Evolutionary conservation across 2,113 vertebrate species (phyloP), one percentile per base, ranked within the genome.

Genomic region (Peromyscus polionotus): DNA sequence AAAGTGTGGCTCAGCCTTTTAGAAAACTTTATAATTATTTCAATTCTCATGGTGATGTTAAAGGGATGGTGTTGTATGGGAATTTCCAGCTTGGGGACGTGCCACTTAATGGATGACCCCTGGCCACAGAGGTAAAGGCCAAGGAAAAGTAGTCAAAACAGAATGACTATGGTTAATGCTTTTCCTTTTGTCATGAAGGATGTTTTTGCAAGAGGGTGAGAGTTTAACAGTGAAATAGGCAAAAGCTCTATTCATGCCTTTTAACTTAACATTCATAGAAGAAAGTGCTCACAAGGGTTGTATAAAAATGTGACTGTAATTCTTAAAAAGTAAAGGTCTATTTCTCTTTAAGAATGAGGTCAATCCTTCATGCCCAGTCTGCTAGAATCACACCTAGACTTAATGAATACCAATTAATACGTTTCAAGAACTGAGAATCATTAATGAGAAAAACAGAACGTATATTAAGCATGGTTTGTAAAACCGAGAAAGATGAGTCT

Each of bases 391-490:
- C 63, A 80, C 68, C n/a, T 88, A 70, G 26, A 51, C 16, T 93
- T 96, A 87, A 87, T 93, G 89, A 98, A 87, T 36, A 54, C 12
- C 22, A 76, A 76, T 72, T 86, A 57, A 10, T 63, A 92, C 57
- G 3, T 83, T 95, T 90, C 39, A 75, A 95, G 75, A 88, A 86
- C 54, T 85, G 17, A 61, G 94, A 97, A 22, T 7, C 24, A 36
- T 85, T 22, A 76, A 33, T 95, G 63, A 96, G 81, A 26, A 45
- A 45, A 59, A 85, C 68, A 8, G 81, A 95, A 92, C 33, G 68
- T 45, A 83, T 57, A n/a, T 68, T 81, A n/a, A 90, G 75, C 3
- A 63, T 54, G 28, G 39, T 17, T 81, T 90, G 57, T 54, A 93
- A 88, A 92, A 73, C 17, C 67, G 88, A 94, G 42, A 73, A 84